A percentile compares a stretch with the other conserved stretches of the same genome.
Conservation (phyloP, 2,113 vertebrate species). For the Nycticorax nycticorax region DNA sequence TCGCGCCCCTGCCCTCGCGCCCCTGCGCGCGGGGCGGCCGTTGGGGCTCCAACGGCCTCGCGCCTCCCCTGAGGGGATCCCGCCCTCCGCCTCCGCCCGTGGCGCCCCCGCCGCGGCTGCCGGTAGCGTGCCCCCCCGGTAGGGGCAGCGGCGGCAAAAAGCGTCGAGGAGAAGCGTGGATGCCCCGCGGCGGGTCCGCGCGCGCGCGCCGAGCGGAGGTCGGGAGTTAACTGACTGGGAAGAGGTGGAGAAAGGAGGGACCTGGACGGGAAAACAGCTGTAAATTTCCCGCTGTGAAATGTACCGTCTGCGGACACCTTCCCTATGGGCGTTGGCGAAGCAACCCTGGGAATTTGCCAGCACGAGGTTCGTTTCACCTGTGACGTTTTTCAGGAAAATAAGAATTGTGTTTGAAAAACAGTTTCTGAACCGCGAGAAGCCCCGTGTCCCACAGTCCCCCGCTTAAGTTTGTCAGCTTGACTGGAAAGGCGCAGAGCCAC, state of each 20-base stretch:
- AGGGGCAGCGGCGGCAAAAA: not conserved
- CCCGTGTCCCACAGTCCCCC: fast-evolving
- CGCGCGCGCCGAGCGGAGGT: fast-evolving
- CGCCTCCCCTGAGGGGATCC: not conserved
- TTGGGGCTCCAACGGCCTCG: not conserved
- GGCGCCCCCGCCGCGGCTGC: too few species aligned
- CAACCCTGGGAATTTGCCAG: too few species aligned
- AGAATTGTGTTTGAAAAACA: not conserved
- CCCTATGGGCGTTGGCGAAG: fast-evolving
- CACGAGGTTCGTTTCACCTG: fast-evolving
- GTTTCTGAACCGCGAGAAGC: not conserved
- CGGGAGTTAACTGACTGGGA: not conserved
- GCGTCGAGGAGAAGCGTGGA: fast-evolving
- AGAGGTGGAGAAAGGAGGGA: fast-evolving
- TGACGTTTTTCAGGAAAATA: not conserved
- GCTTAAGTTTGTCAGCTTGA: fast-evolving
- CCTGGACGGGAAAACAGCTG: too few species aligned
- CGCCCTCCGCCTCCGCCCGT: too few species aligned
- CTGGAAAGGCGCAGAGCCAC: fast-evolving
- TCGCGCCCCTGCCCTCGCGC: too few species aligned
- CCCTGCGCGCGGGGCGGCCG: not conserved
- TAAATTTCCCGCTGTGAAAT: not conserved
- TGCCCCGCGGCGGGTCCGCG: fast-evolving
- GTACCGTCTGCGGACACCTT: fast-evolving
- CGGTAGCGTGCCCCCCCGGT: fast-evolving